Base-by-base conservation (phyloP, 1,140 invertebrate genomes). In the Drosophila sechellia region DNA sequence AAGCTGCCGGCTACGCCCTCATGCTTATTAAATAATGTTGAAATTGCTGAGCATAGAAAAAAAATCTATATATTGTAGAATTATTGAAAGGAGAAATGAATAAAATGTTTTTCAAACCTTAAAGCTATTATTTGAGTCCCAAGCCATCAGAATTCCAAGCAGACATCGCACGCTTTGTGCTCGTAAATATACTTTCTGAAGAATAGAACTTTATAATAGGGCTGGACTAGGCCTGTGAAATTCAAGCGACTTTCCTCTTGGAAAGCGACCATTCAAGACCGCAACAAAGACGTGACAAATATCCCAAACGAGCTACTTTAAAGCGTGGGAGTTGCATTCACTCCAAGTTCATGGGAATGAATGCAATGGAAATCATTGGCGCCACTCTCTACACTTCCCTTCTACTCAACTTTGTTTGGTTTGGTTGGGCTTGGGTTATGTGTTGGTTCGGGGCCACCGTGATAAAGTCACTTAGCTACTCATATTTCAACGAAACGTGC, bases 281-380 rank as follows among this genome's bases (percentile, higher is more conserved):
- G 22, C 69, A 73, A 79, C 79, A 84, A 84, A 87, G 83, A 86
- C 83, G 83, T 86, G 83, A 86, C 83, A 89, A 87, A 86, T 87
- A 81, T 79, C 27, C 75, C 78, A 89, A 86, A 86, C 66, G 71
- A 87, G 83, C 83, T 89, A 72, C 83, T 79, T 77, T 66, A 70
- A 48, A 77, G 83, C 84, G 83, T 86, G 84, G 83, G 83, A 86
- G 83, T 79, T 81, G 66, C 80, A 75, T 76, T 79, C 57, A 46
- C 60, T 45, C 48, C 55, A 68, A 64, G 71, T 70, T 85, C 77
- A 86, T 86, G 81, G 42, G 77, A 85, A 77, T 61, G 73, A 85
- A 73, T 61, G 64, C 71, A 53, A 39, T 46, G 34, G 20, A 55
- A 57, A 59, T 48, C 76, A 58, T 80, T 74, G 81, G 81, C 81